Evolutionary conservation across 1,140 invertebrate genomes (phyloP), one percentile per base, ranked within the genome.

Genomic region (Bombus turneri): DNA sequence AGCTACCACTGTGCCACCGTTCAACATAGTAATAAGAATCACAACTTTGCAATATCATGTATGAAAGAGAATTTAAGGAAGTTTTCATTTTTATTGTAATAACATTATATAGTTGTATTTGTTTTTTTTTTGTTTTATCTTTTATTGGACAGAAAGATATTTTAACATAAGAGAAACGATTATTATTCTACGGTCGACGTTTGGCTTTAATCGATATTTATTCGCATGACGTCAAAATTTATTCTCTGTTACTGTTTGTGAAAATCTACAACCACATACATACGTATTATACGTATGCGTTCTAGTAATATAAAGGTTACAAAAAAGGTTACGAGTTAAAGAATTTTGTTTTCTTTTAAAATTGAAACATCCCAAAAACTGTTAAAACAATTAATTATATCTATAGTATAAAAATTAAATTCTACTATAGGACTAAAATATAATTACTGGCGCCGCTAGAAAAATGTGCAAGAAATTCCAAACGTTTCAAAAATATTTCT

Each of bases 381-480:
- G 1, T 47, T 28, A n/a, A 62, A 4, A 12, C 1, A 10, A 62
- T 62, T 13, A 12, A n/a, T 28, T 25, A n/a, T 25, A 59, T 28
- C 10, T 62, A 4, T n/a, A 53, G 18, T 18, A 22, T 28, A 13
- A n/a, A 62, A 62, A 62, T 62, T n/a, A n/a, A 62, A 62, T n/a
- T 53, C 5, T 53, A 8, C 47, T 53, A 12, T 12, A 10, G 9
- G 28, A 12, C 2, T 62, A n/a, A 62, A 62, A n/a, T 62, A 62
- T 13, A 3, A n/a, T 12, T n/a, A n/a, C 28, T 13, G 10, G 0
- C 1, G 9, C 0, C 28, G 3, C 5, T 62, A 3, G 59, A 13
- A 62, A n/a, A n/a, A 62, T 53, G 47, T 53, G 18, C 18, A 22
- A 53, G 47, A 53, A 53, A 53, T 53, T 53, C 15, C 47, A 53